Conservation (phyloP, 2,113 vertebrate species). For the Atrichornis clamosus region DNA sequence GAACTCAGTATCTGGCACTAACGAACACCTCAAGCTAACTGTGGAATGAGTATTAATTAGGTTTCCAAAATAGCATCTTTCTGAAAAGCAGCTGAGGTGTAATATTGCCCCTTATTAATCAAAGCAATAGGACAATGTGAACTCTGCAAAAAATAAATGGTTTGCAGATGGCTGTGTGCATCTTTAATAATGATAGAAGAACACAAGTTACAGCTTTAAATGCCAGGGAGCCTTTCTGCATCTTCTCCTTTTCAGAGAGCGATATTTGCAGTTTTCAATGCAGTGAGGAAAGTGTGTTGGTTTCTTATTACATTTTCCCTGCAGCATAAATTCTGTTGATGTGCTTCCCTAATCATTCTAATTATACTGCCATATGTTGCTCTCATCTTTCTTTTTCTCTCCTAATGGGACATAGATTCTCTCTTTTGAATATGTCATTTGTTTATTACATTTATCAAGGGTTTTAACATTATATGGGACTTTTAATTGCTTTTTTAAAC, state of each 20-base stretch:
- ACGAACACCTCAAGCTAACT: slow-evolving; percentile 51
- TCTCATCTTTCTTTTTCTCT: slow-evolving; percentile 64
- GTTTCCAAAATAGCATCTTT: slow-evolving; percentile 57
- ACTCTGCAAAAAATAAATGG: slow-evolving; percentile 52
- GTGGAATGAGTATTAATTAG: slow-evolving; percentile 53
- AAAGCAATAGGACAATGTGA: slow-evolving; percentile 51
- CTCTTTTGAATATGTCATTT: slow-evolving; percentile 67
- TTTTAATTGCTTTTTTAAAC: slow-evolving; percentile 67
- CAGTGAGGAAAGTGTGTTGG: slow-evolving; percentile 38
- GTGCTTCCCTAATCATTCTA: slow-evolving; percentile 61
- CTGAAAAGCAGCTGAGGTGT: slow-evolving; percentile 62
- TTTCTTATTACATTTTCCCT: slow-evolving; percentile 69
- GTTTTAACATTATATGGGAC: slow-evolving; percentile 55
- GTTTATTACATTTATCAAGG: slow-evolving; percentile 66
- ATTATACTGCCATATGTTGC: slow-evolving; percentile 72
- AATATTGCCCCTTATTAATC: slow-evolving; percentile 50
- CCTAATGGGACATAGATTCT: slow-evolving; percentile 64
- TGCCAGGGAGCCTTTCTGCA: slow-evolving; percentile 55
- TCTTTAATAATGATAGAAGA: slow-evolving; percentile 57
- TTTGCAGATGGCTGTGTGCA: slow-evolving; percentile 58
- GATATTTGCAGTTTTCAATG: slow-evolving; percentile 61
- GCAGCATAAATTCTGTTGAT: slow-evolving; percentile 56
- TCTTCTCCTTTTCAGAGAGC: slow-evolving; percentile 31
- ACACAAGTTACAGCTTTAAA: slow-evolving; percentile 68
- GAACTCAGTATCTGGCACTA: slow-evolving; percentile 45